Evolutionary conservation across 64 coral and sea anemone genomes (phyloP), one percentile per base, ranked within the genome.

Genomic region (Stichodactyla helianthus): DNA sequence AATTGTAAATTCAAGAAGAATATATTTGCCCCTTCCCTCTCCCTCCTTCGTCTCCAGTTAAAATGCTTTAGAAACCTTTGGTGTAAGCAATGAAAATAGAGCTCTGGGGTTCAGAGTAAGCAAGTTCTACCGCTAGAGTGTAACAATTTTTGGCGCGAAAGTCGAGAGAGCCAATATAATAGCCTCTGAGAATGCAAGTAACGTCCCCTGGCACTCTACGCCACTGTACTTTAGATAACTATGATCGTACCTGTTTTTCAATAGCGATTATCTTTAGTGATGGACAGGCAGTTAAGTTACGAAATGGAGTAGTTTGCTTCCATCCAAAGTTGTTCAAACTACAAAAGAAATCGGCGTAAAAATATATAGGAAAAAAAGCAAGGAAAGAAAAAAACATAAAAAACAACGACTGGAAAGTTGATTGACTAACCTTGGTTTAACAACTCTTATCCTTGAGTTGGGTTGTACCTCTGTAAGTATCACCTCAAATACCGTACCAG

Each of bases 401-500:
- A 67, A 67, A 20, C 6, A 67, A 67, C 5, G 18, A 67, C 63
- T 20, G 16, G 63, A 5, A 6, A 22, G 19, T 67, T 17, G 2
- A 22, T 67, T 74, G 10, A 74, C 68, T 74, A 74, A 70, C 44
- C 86, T 51, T 55, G 94, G 94, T 71, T 82, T 77, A 6, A 90
- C 55, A 50, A 93, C 83, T 71, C 77, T 77, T 5, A 93, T 16
- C 59, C 85, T 90, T 65, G 68, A 88, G 79, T 97, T 97, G 5
- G 91, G 91, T 11, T 81, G 59, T 60, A 97, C 91, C 22, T 93
- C 53, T 18, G 67, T 25, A 18, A 90, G 81, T 4, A 76, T 88
- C 12, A 97, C 85, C 6, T 86, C 26, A 10, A 82, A 62, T 4
- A 76, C n/a, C 10, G 5, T 50, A 55, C 81, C 82, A 12, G 91